Evolutionary conservation across 2,888 invertebrate species (phyloP).

Genomic region (Acanthococcus lagerstroemiae): DNA sequence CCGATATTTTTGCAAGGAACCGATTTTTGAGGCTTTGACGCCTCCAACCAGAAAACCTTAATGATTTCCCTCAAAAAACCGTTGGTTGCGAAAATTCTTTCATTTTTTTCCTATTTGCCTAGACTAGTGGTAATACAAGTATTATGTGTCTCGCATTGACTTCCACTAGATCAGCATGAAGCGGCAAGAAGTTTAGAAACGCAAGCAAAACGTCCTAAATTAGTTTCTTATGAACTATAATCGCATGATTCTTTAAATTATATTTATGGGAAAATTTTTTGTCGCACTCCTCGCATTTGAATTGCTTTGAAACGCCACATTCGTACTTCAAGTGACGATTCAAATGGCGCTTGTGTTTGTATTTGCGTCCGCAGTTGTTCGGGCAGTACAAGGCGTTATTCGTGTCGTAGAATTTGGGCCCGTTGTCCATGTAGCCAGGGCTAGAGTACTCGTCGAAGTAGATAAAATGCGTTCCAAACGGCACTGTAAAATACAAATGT

Average conservation of each 20-base stretch:
- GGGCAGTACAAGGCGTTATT: slow-evolving; percentile 20
- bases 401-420: slow-evolving; percentile 11
- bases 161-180: too few relatives aligned
- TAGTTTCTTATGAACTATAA: slow-evolving; percentile 31
- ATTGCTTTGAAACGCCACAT: slow-evolving; percentile 31
- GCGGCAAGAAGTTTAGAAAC: too few relatives aligned
- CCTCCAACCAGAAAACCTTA: too few relatives aligned
- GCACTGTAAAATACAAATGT: slow-evolving; percentile 3
- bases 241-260: slow-evolving; percentile 32
- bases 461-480: slow-evolving; percentile 10
- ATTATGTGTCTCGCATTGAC: too few relatives aligned
- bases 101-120: too few relatives aligned
- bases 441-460: neutral
- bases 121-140: too few relatives aligned
- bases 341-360: slow-evolving; percentile 22
- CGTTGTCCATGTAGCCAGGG: neutral
- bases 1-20: too few relatives aligned
- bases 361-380: slow-evolving; percentile 29
- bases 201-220: too few relatives aligned
- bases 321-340: slow-evolving; percentile 33
- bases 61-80: too few relatives aligned
- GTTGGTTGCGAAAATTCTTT: too few relatives aligned
- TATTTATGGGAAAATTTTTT: slow-evolving; percentile 32
- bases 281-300: slow-evolving; percentile 31
- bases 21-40: too few relatives aligned